Evolutionary conservation across 2,797 vertebrate genomes (phyloP).

Genomic region (Loriculus beryllinus): DNA sequence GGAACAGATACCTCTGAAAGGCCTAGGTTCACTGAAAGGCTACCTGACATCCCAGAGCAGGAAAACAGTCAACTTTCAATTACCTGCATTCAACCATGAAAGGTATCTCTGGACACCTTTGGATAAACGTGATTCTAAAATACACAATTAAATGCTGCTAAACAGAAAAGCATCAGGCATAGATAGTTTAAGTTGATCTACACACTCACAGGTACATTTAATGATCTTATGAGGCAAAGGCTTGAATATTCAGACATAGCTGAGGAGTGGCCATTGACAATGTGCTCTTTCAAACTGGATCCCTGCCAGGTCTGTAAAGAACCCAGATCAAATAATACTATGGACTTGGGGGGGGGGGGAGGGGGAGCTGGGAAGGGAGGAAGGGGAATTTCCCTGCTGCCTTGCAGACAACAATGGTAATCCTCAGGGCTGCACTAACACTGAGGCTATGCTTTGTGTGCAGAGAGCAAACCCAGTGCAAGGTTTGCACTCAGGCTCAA

Average conservation of each 20-base stretch:
- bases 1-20: background rate
- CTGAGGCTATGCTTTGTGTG: background rate
- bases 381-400: background rate
- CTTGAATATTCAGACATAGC: background rate
- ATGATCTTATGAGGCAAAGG: background rate
- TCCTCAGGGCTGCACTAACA: background rate
- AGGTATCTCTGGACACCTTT: background rate
- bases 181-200: background rate
- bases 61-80: background rate
- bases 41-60: background rate
- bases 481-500: background rate
- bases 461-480: background rate
- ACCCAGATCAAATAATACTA: background rate
- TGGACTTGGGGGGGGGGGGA: rapidly evolving
- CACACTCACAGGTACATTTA: background rate
- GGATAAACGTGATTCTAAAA: background rate
- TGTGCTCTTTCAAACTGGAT: background rate
- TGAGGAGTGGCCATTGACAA: background rate
- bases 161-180: background rate
- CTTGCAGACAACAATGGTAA: background rate
- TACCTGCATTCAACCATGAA: background rate
- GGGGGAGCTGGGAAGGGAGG: background rate
- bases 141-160: background rate
- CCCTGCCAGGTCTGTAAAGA: background rate
- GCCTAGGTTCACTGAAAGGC: background rate